These are phyloP conservation scores for Coptodon bakossiorum DNA, from an alignment of 2,113 vertebrate species.

Conservation along the genomic window DNA sequence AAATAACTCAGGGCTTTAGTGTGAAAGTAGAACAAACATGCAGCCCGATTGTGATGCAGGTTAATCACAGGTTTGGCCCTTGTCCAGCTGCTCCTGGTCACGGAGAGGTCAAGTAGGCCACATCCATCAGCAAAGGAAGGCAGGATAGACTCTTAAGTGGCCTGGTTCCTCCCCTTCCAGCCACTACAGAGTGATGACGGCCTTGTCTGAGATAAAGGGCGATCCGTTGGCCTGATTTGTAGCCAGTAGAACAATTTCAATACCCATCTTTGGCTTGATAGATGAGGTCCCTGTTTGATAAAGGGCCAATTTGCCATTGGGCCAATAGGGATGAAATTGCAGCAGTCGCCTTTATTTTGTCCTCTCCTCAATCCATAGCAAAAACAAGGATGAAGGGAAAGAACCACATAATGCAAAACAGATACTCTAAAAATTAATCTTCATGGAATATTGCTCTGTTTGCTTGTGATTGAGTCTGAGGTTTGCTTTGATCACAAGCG, in stretches of 20 bases:
- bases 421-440: slow-evolving; percentile 1
- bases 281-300: slow-evolving; percentile 70
- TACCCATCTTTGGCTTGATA: slow-evolving; percentile 71
- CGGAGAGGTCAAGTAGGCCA: slow-evolving; percentile 55
- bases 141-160: slow-evolving; percentile 53
- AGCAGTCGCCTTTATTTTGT: slow-evolving; percentile 69
- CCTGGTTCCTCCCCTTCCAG: slow-evolving; percentile 56
- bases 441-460: neutral
- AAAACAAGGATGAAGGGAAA: slow-evolving; percentile 21
- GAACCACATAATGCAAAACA: slow-evolving; percentile 22
- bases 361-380: slow-evolving; percentile 55
- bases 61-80: slow-evolving; percentile 39
- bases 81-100: slow-evolving; percentile 54
- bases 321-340: slow-evolving; percentile 70
- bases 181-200: slow-evolving; percentile 67
- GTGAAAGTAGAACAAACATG: neutral
- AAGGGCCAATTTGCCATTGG: slow-evolving; percentile 73
- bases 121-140: slow-evolving; percentile 63
- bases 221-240: slow-evolving; percentile 76
- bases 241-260: slow-evolving; percentile 74
- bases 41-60: slow-evolving; percentile 13
- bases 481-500: neutral
- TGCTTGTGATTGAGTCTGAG: neutral
- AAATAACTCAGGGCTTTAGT: neutral
- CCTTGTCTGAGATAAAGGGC: slow-evolving; percentile 72